phyloP scores from a whole-genome alignment of 2,797 vertebrate genomes.

The Clamator glandarius region DNA sequence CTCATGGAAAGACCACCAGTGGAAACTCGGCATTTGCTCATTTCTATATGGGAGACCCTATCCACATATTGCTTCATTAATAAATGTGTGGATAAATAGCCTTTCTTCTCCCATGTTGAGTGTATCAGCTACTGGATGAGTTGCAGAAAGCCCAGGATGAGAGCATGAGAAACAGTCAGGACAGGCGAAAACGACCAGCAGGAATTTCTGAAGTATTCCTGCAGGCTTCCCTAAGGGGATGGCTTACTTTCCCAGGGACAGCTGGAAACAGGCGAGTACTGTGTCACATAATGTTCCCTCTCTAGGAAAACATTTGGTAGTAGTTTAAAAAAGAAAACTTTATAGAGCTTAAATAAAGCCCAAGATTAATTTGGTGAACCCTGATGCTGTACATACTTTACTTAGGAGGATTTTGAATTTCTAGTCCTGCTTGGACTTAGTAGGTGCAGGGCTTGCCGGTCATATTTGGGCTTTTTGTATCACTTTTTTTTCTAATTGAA shows the following conservation, averaged over 20 bases:
- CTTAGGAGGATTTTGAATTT: not conserved
- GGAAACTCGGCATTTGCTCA: fast-evolving
- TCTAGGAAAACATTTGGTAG: constrained; percentile 66
- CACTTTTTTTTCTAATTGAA: not conserved
- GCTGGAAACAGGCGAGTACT: not conserved
- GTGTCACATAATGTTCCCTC: constrained; percentile 29
- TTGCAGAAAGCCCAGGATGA: not conserved
- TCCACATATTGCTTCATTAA: not conserved
- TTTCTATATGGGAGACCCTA: not conserved
- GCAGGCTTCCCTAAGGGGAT: constrained; percentile 16
- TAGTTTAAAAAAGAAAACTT: constrained; percentile 54
- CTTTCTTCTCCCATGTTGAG: not conserved
- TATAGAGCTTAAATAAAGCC: constrained; percentile 25
- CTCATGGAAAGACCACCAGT: not conserved
- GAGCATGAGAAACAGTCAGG: not conserved
- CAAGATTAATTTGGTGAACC: constrained; percentile 9
- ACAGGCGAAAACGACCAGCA: not conserved
- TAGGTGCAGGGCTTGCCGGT: not conserved
- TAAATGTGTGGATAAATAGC: not conserved
- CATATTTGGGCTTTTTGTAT: not conserved
- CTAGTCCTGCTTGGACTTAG: not conserved
- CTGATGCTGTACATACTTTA: not conserved
- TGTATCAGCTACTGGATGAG: not conserved
- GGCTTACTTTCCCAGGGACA: constrained; percentile 22
- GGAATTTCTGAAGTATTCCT: constrained; percentile 47